Evolutionary conservation across 2,113 vertebrate species (phyloP), one percentile per base, ranked within the genome.

Genomic region (Suricata suricatta): DNA sequence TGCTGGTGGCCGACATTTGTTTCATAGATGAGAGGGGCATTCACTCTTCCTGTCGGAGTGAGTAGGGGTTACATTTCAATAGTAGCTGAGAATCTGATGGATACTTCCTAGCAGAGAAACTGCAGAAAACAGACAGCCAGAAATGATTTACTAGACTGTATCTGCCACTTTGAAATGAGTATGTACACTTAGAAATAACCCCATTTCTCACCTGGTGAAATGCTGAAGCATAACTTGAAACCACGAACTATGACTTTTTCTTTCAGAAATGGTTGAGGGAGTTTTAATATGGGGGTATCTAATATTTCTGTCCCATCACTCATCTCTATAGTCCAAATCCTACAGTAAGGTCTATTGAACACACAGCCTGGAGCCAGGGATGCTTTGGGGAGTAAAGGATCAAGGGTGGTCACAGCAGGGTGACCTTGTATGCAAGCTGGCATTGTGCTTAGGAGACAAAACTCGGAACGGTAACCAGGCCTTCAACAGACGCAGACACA

Each of bases 51-150:
- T 92, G 31, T 72, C 16, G 79, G 23, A 72, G 83, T 25, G 0
- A 77, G 41, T 60, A 81, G 95, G 23, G 38, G 21, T 88, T 97
- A 57, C 57, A 93, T 87, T 93, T 95, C 68, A 93, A 54, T 60
- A 85, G 63, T 21, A 87, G 64, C 50, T 84, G 72, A 90, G 63
- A 92, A 89, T 93, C 54, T 90, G 82, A 87, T 0, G 35, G 50
- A 63, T 19, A 79, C n/a, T 84, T 94, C 14, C 44, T 68, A 95
- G 84, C 13, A 82, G 38, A 77, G 44, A 35, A 89, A 86, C 31
- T 83, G 16, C 44, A 35, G 21, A 63, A 95, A 93, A 79, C 16
- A 85, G 27, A 79, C 25, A 82, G 27, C 5, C 38, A 94, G 69
- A 93, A 90, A 86, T 74, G 52, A 95, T 50, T 97, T 86, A 96